A percentile compares a stretch with the other conserved stretches of the same genome.
These are phyloP conservation scores for Musca domestica DNA, from an alignment of 1,140 invertebrate species.

Conservation along the genomic window DNA sequence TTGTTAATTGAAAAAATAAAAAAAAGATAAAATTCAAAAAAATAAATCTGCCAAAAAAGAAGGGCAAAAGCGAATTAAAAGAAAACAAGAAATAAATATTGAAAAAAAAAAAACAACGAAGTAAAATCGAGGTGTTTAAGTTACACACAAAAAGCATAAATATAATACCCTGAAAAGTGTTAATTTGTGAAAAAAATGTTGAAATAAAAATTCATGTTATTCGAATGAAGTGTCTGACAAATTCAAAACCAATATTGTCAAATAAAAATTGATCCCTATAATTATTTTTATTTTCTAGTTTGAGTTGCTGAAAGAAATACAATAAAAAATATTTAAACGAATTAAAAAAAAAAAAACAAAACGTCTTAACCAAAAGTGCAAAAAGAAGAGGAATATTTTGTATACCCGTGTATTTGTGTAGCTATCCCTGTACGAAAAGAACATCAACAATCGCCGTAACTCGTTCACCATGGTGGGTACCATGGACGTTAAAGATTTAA, in stretches of 20 bases:
- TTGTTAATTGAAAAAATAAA: conserved; percentile 25
- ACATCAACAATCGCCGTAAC: no score
- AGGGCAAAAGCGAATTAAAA: background rate
- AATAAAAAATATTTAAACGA: background rate
- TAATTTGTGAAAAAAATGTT: conserved; percentile 29
- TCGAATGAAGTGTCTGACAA: background rate
- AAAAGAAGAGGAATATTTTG: background rate
- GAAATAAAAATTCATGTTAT: conserved; percentile 23
- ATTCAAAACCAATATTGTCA: background rate
- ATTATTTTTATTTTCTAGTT: background rate
- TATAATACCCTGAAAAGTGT: conserved; percentile 14
- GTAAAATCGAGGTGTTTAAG: background rate
- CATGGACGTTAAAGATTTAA: conserved; percentile 54
- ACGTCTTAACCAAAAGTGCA: background rate
- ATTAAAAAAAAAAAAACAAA: background rate
- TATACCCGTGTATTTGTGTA: background rate
- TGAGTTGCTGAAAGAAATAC: background rate
- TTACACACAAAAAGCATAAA: background rate
- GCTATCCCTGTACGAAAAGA: conserved; percentile 3
- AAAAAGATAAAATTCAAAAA: background rate
- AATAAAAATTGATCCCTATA: background rate
- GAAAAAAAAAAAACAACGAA: conserved; percentile 25
- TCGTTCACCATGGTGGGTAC: conserved; percentile 19
- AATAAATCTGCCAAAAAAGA: no score
- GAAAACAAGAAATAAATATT: conserved; percentile 6